A percentile compares a stretch with the other conserved stretches of the same genome.
Evolutionary conservation across 1,140 invertebrate genomes (phyloP).

Genomic region (Neotoxoptera formosana): DNA sequence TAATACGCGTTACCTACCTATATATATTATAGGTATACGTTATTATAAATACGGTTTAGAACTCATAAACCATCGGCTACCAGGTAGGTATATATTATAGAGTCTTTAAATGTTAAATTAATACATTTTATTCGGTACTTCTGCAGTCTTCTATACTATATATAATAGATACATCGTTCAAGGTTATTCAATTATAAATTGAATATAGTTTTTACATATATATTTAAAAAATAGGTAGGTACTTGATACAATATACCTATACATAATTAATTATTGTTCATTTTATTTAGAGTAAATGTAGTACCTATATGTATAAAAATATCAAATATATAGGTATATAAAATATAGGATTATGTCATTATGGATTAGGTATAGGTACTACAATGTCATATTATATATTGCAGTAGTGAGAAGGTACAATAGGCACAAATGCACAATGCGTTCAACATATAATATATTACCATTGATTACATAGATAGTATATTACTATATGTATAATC

Average conservation of each 20-base stretch:
- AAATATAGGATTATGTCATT: background rate
- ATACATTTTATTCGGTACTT: background rate
- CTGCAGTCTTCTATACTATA: background rate
- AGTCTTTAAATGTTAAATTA: too few relatives aligned
- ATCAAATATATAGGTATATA: background rate
- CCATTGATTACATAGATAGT: too few relatives aligned
- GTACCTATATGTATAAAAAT: too few relatives aligned
- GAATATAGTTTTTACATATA: too few relatives aligned
- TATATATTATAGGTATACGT: too few relatives aligned
- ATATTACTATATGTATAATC: too few relatives aligned
- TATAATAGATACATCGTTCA: background rate
- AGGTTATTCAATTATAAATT: background rate
- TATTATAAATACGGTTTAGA: background rate
- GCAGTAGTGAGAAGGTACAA: too few relatives aligned
- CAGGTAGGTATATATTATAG: too few relatives aligned
- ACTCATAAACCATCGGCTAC: background rate
- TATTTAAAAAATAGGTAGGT: too few relatives aligned
- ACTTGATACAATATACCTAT: too few relatives aligned
- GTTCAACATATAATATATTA: background rate
- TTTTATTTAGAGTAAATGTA: background rate
- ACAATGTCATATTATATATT: background rate
- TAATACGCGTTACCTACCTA: too few relatives aligned
- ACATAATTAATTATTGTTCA: background rate
- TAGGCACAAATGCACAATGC: background rate
- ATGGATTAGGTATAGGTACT: background rate